A percentile compares a stretch with the other conserved stretches of the same genome.
phyloP scores from a whole-genome alignment of 2,888 invertebrate genomes.

The Thysanoteuthis rhombus region DNA sequence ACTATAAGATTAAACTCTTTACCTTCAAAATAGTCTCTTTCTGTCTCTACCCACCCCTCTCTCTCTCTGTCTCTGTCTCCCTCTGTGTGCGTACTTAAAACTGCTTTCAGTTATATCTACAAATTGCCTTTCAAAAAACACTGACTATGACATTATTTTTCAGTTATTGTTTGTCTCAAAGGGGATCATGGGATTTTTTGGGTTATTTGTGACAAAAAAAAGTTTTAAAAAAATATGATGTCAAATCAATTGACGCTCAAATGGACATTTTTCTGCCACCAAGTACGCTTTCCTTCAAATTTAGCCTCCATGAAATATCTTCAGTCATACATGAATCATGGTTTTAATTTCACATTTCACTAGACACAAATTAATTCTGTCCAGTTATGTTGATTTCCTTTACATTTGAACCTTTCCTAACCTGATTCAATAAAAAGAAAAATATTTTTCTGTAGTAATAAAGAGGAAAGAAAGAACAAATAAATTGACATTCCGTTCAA shows the following conservation, averaged over 20 bases:
- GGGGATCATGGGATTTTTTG: neutral
- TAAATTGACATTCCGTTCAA: neutral
- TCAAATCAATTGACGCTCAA: neutral
- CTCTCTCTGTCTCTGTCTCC: too few relatives aligned
- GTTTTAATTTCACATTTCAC: conserved; percentile 12
- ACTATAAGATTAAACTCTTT: too few relatives aligned
- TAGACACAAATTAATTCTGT: neutral
- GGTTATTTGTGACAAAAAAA: neutral
- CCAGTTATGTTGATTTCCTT: neutral
- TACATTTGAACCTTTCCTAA: conserved; percentile 12
- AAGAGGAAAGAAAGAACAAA: neutral
- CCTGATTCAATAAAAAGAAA: neutral
- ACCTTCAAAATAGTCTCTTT: too few relatives aligned
- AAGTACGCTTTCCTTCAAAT: neutral
- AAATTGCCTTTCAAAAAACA: too few relatives aligned
- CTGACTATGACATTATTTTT: neutral
- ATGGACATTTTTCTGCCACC: neutral
- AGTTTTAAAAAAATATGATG: neutral
- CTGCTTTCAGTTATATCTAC: too few relatives aligned
- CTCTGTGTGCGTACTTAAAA: too few relatives aligned
- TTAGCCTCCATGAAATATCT: neutral
- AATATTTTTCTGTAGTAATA: neutral
- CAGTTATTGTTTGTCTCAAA: neutral
- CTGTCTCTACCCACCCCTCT: too few relatives aligned
- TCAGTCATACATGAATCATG: neutral